Evolutionary conservation across 2,797 vertebrate genomes (phyloP), one percentile per base, ranked within the genome.

Genomic region (Coreius guichenoti): DNA sequence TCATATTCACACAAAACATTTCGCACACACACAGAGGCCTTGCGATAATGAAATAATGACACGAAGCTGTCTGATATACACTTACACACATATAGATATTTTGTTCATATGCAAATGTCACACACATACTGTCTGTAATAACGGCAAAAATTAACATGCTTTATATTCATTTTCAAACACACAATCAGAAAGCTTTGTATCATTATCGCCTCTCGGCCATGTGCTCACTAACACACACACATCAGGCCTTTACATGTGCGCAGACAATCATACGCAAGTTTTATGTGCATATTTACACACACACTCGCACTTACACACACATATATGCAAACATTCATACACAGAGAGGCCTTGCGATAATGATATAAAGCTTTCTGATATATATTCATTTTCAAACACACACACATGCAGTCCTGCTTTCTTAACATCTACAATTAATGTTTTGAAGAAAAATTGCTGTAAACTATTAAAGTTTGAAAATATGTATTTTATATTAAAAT

Each of bases 291-390:
- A 43, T 43, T 43, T 8, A 43, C 39, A 43, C 39, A 43, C 39
- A 43, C 39, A 8, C 33, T 39, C 7, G 36, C 36, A 39, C 8
- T 43, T 2, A 43, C 39, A 43, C 39, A 43, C 9, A 2, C 39
- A 43, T 39, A 39, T 39, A 39, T 43, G 39, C 39, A 43, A 43
- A 43, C 39, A 43, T 43, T 43, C 39, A 43, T 2, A 43, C 39
- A 43, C 39, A 43, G 8, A 68, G 12, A 54, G 47, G 63, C 21
- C 1, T 56, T 58, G 31, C 0, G 4, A 58, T 14, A 75, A 65
- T 29, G 17, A 61, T 61, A 29, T 45, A 68, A 77, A 54, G 26
- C 17, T 54, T 84, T 78, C 36, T 70, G 8, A 80, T 67, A 67
- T 21, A 49, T 39, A 39, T 39, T 39, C 36, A 8, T 39, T 39